Percentiles rank a stretch among this genome's conserved stretches.
These are phyloP conservation scores for Myioborus melanocephalus DNA, from an alignment of 2,797 vertebrate species.

Conservation along the genomic window DNA sequence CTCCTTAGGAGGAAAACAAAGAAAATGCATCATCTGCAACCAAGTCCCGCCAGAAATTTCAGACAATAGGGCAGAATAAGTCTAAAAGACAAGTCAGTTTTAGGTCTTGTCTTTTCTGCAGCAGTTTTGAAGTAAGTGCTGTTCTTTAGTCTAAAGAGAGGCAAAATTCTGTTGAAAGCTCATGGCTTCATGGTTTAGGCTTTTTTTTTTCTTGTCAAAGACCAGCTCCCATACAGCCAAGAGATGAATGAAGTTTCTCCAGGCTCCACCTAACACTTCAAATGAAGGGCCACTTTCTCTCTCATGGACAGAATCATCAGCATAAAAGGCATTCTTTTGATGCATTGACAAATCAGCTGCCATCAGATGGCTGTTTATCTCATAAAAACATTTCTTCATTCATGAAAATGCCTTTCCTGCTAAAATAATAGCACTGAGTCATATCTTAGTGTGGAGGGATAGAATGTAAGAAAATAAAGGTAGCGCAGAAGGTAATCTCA, in stretches of 20 bases:
- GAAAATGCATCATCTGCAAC: neutral
- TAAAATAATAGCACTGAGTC: neutral
- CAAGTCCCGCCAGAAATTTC: neutral
- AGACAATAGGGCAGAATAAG: neutral
- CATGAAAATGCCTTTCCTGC: neutral
- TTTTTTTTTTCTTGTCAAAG: neutral
- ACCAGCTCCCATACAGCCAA: neutral
- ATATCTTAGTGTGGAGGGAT: neutral
- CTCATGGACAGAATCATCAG: neutral
- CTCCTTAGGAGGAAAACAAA: neutral
- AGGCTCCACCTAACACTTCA: neutral
- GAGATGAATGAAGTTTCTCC: neutral
- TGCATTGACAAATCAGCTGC: neutral
- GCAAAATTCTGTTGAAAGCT: neutral
- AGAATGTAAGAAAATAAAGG: too few relatives aligned
- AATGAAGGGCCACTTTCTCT: neutral
- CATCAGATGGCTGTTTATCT: neutral
- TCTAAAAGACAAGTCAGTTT: neutral
- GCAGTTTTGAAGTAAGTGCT: neutral
- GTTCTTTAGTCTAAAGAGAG: neutral
- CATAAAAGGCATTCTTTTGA: neutral
- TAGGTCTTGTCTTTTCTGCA: neutral
- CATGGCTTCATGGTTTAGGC: neutral
- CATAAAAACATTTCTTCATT: neutral
- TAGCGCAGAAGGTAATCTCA: too few relatives aligned